Conservation (phyloP, 2,797 vertebrate species). For the Crotalus adamanteus region DNA sequence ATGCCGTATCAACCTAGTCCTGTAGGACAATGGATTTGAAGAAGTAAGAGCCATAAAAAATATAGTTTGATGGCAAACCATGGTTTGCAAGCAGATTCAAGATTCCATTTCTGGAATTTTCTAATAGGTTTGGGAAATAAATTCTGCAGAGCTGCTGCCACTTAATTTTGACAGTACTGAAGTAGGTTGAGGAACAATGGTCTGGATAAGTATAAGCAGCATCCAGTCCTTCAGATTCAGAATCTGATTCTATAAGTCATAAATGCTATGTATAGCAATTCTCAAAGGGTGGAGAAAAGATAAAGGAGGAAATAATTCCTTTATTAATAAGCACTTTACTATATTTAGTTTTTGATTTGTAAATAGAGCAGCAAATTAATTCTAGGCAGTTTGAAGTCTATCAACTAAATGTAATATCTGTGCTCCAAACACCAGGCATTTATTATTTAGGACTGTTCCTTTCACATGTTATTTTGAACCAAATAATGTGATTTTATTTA, state of each 20-base stretch:
- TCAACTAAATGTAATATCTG: conserved; percentile 35
- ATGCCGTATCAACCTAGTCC: not conserved
- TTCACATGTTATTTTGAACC: conserved; percentile 45
- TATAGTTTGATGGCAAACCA: not conserved
- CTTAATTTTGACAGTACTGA: not conserved
- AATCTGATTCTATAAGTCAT: not conserved
- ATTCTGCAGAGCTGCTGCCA: not conserved
- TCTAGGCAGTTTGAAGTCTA: conserved; percentile 33
- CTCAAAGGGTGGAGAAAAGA: not conserved
- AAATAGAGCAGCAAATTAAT: not conserved
- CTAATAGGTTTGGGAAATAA: not conserved
- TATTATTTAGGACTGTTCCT: conserved; percentile 51
- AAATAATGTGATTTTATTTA: conserved; percentile 51
- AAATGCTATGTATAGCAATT: not conserved
- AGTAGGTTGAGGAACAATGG: not conserved
- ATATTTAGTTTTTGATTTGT: not conserved
- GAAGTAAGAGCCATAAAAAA: not conserved
- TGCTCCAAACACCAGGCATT: conserved; percentile 40
- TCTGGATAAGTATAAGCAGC: not conserved
- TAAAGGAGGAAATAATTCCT: not conserved
- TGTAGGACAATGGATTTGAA: not conserved
- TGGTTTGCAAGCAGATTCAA: not conserved
- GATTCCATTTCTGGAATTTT: not conserved
- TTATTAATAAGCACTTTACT: not conserved
- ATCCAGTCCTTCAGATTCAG: not conserved